Evolutionary conservation across 1,140 invertebrate species (phyloP), one percentile per base, ranked within the genome.

Genomic region (Geopemphigus sp.): DNA sequence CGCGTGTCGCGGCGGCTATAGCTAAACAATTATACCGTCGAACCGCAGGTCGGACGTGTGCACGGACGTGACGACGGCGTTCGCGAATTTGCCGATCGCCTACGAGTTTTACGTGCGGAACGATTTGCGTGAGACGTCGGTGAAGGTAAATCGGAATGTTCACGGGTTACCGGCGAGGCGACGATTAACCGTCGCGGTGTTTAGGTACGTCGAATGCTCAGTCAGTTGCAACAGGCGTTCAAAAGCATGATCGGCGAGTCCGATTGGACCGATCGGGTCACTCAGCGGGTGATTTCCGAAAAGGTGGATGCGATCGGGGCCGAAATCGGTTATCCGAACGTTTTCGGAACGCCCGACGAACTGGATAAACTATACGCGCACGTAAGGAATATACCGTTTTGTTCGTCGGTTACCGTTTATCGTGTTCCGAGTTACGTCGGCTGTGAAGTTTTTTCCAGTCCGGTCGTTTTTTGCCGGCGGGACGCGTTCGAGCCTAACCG

Each of bases 251-350:
- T 97, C 0, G 85, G 88, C 1, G 86, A 87, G 78, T 88, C 91
- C 0, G 88, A 89, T 59, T 98, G 95, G 95, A 94, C 97, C 92
- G 95, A 97, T 84, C 84, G 87, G 11, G 83, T 87, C 64, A 96
- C 95, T 0, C 93, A 92, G 87, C 53, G 86, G 17, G 89, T 88
- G 1, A 93, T 92, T 1, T 86, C 93, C 29, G 88, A 90, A 81
- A 95, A 95, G 85, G 90, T 90, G 1, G 87, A 88, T 24, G 88
- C 90, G 82, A 94, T 94, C 89, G 89, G 88, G 29, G 90, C 89
- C 53, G 89, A 91, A 64, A 90, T 95, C 81, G 93, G 92, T 0
- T 93, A 91, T 84, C 93, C 93, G 0, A 87, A 92, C 22, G 95
- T 93, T 91, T 87, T 96, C 0, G 86, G 90, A 15, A 86, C 91